These are phyloP conservation scores for Halcyon senegalensis DNA, from an alignment of 2,113 vertebrate species.

Conservation along the genomic window DNA sequence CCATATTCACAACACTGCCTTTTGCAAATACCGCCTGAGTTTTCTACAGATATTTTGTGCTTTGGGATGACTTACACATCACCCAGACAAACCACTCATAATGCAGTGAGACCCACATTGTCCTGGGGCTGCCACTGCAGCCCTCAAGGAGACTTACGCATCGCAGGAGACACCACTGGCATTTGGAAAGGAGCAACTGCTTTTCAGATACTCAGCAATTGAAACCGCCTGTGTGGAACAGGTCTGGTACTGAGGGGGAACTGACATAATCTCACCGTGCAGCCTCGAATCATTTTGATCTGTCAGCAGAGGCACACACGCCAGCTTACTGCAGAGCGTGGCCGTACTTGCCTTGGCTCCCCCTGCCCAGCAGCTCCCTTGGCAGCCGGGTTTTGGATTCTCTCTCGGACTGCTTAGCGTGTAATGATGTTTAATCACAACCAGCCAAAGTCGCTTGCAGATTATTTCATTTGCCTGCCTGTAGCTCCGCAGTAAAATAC, in stretches of 20 bases:
- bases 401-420: rapidly evolving
- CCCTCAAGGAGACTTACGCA: background rate
- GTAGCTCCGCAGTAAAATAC: conserved; percentile 5
- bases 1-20: background rate
- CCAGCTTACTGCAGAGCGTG: background rate
- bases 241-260: rapidly evolving
- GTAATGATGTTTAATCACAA: background rate
- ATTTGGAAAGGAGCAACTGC: background rate
- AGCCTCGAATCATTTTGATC: background rate
- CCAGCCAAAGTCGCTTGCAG: background rate
- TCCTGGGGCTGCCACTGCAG: background rate
- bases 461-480: conserved; percentile 30
- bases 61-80: background rate
- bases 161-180: background rate
- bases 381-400: background rate
- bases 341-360: background rate
- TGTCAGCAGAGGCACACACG: rapidly evolving
- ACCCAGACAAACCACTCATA: background rate
- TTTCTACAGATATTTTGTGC: background rate
- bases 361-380: background rate
- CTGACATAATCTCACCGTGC: background rate
- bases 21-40: background rate
- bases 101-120: background rate
- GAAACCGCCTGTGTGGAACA: background rate
- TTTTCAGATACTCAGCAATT: background rate